phyloP scores from a whole-genome alignment of 2,113 vertebrate genomes.

The Baryphthengus martii region DNA sequence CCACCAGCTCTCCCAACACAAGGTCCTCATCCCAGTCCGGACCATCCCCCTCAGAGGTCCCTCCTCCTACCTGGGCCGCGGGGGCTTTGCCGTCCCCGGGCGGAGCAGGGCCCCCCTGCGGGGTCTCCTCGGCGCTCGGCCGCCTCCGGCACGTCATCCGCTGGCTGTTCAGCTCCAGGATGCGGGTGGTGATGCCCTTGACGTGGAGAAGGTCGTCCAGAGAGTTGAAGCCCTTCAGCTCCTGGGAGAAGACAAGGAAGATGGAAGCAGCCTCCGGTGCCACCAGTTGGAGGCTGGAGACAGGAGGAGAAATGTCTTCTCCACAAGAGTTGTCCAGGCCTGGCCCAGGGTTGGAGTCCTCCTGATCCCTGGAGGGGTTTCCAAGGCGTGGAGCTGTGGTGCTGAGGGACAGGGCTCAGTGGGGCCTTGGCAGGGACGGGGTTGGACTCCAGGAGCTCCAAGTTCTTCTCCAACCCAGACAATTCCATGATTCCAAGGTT shows the following conservation, averaged over 20 bases:
- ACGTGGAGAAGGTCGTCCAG: conserved; percentile 59
- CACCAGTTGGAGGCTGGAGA: background rate
- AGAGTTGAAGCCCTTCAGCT: conserved; percentile 58
- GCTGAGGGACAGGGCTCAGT: background rate
- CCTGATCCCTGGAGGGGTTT: background rate
- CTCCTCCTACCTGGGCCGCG: background rate
- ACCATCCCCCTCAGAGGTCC: background rate
- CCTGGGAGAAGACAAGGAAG: background rate
- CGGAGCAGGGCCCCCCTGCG: background rate
- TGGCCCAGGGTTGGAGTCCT: background rate
- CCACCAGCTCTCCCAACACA: accelerated
- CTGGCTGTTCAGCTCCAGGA: conserved; percentile 62
- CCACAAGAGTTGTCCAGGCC: background rate
- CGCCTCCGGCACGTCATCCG: conserved; percentile 27
- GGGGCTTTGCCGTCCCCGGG: background rate
- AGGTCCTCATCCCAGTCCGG: background rate
- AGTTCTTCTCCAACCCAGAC: too few species aligned
- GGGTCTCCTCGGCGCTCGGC: background rate
- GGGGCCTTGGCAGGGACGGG: background rate
- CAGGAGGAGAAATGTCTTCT: background rate
- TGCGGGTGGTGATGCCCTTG: conserved; percentile 64
- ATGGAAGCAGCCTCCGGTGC: background rate
- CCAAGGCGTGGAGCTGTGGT: background rate
- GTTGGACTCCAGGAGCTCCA: background rate
- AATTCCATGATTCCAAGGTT: background rate